These are phyloP conservation scores for Picathartes gymnocephalus DNA, from an alignment of 2,113 vertebrate species.

Conservation along the genomic window DNA sequence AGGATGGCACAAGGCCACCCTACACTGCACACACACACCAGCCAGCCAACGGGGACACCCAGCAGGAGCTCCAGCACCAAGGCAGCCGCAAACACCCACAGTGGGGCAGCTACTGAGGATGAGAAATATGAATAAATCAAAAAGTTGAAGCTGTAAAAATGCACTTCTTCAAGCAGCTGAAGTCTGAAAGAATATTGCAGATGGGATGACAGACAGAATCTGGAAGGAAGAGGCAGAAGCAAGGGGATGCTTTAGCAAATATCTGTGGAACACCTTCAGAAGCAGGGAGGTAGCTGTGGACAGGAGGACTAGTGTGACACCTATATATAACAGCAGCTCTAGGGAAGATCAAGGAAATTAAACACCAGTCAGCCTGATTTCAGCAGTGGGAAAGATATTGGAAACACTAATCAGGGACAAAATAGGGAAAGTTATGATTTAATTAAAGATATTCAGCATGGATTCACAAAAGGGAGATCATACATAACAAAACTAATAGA, in stretches of 20 bases:
- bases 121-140: neutral
- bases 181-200: neutral
- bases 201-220: neutral
- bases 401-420: conserved; percentile 77
- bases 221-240: neutral
- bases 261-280: neutral
- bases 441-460: conserved; percentile 83
- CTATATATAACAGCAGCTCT: conserved; percentile 59
- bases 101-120: neutral
- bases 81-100: rapidly evolving
- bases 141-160: neutral
- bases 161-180: neutral
- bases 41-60: neutral
- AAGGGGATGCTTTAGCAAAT: neutral
- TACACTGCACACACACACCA: neutral
- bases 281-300: neutral
- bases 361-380: conserved; percentile 71
- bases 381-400: conserved; percentile 71
- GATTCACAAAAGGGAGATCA: conserved; percentile 79
- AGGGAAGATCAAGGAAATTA: conserved; percentile 72
- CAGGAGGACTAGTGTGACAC: conserved; percentile 41
- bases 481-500: conserved; percentile 77
- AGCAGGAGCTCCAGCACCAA: neutral
- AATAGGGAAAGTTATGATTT: conserved; percentile 79
- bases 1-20: neutral